Percentiles rank a stretch among this genome's conserved stretches.
These are phyloP conservation scores for Eristalis intricaria DNA, from an alignment of 2,888 invertebrate species.

Conservation along the genomic window DNA sequence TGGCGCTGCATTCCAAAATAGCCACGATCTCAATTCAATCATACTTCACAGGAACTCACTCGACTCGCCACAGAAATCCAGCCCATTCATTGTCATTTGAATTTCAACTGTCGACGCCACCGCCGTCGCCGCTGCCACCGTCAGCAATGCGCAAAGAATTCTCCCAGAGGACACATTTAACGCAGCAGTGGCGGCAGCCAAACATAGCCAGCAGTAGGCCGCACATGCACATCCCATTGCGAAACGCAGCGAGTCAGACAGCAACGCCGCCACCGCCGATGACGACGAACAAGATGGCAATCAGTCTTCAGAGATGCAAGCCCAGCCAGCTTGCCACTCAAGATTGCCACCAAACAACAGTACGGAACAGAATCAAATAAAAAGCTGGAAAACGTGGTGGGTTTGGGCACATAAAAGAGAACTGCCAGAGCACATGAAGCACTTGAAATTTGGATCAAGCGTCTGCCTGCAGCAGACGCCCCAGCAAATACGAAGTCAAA, in stretches of 20 bases:
- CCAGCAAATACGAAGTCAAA: conserved; percentile 58
- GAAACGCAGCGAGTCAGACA: conserved; percentile 22
- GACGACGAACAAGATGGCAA: conserved; percentile 47
- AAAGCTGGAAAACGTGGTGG: neutral
- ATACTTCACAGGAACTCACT: neutral
- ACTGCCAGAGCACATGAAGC: conserved; percentile 19
- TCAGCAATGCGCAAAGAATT: conserved; percentile 62
- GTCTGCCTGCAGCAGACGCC: conserved; percentile 65
- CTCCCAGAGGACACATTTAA: conserved; percentile 48
- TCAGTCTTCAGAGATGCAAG: conserved; percentile 24
- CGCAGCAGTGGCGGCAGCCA: conserved; percentile 8
- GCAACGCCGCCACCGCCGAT: conserved; percentile 15
- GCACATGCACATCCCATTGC: neutral
- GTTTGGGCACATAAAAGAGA: conserved; percentile 45
- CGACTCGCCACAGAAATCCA: neutral
- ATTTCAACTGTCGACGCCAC: neutral
- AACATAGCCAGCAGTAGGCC: neutral
- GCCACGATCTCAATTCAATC: neutral
- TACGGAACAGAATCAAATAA: neutral
- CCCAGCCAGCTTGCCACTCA: neutral
- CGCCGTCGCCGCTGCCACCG: neutral
- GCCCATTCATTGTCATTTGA: neutral
- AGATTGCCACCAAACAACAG: neutral
- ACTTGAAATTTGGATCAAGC: conserved; percentile 66
- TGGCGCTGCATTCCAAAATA: no score